Percentiles rank a stretch among this genome's conserved stretches.
These are phyloP conservation scores for Luperina testacea DNA, from an alignment of 2,888 invertebrate genomes.

Conservation along the genomic window DNA sequence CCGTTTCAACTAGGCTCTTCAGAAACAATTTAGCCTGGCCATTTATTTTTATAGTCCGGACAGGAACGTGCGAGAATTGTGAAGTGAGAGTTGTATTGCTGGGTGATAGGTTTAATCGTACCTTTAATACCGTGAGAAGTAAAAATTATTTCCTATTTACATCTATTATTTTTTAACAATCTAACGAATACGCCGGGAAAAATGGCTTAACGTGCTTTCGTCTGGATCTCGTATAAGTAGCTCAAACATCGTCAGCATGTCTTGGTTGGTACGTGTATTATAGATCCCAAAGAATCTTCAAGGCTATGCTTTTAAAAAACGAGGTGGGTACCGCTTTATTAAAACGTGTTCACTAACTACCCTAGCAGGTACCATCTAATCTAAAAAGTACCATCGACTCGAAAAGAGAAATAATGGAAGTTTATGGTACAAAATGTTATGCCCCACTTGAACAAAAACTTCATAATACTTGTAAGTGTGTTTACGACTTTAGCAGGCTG, in stretches of 20 bases:
- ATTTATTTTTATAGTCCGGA: slow-evolving; percentile 46
- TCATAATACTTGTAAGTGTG: background rate
- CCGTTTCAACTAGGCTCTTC: slow-evolving; percentile 43
- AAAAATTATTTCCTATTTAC: too few species aligned
- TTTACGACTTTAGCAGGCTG: background rate
- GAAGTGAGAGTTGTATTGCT: slow-evolving; percentile 22
- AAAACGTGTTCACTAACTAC: background rate
- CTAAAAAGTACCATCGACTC: background rate
- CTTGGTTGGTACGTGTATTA: background rate
- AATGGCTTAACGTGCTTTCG: too few species aligned
- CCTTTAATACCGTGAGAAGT: too few species aligned
- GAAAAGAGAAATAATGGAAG: background rate
- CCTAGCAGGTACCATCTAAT: background rate
- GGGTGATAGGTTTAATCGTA: too few species aligned
- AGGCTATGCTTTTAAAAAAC: too few species aligned
- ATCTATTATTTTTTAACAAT: too few species aligned
- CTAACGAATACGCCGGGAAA: too few species aligned
- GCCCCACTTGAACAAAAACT: too few species aligned
- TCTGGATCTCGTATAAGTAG: too few species aligned
- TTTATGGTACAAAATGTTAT: background rate
- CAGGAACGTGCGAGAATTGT: slow-evolving; percentile 47
- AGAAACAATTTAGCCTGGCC: slow-evolving; percentile 52
- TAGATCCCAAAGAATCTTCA: background rate
- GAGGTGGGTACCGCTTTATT: background rate
- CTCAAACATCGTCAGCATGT: background rate